Evolutionary conservation across 2,113 vertebrate genomes (phyloP).

Genomic region (Aplodontia rufa): DNA sequence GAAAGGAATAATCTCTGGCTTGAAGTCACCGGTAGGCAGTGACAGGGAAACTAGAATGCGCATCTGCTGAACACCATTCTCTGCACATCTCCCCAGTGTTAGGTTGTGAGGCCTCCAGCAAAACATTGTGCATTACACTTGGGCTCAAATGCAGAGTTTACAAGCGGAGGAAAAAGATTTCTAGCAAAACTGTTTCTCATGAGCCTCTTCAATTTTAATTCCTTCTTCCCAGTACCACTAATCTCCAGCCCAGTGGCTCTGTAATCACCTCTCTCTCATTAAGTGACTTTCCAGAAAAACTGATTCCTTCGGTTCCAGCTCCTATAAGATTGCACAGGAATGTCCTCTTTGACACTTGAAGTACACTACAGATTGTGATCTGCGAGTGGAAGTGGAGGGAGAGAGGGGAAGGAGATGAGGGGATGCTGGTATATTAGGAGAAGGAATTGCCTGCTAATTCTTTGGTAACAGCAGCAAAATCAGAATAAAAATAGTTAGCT

Average conservation of each 20-base stretch:
- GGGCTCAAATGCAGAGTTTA: not conserved
- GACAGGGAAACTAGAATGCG: not conserved
- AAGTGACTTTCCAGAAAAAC: constrained; percentile 24
- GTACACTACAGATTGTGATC: not conserved
- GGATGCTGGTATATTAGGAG: not conserved
- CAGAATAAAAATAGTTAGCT: not conserved
- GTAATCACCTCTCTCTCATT: not conserved
- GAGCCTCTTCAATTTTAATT: not conserved
- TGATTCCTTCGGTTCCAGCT: not conserved
- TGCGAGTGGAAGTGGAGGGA: not conserved
- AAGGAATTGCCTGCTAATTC: not conserved
- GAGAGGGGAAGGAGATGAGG: too few species aligned
- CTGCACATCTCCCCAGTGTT: not conserved
- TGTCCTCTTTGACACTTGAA: not conserved
- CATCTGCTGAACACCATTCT: not conserved
- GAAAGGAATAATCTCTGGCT: not conserved
- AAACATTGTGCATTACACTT: not conserved
- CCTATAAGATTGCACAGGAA: not conserved
- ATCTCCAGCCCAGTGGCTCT: not conserved
- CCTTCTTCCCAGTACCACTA: not conserved
- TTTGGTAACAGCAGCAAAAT: not conserved
- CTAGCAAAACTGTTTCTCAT: not conserved
- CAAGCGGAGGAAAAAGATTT: not conserved
- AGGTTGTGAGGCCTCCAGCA: not conserved
- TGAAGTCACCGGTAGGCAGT: not conserved